These are phyloP conservation scores for Zaprionus ornatus DNA, from an alignment of 1,140 invertebrate species.

Conservation along the genomic window DNA sequence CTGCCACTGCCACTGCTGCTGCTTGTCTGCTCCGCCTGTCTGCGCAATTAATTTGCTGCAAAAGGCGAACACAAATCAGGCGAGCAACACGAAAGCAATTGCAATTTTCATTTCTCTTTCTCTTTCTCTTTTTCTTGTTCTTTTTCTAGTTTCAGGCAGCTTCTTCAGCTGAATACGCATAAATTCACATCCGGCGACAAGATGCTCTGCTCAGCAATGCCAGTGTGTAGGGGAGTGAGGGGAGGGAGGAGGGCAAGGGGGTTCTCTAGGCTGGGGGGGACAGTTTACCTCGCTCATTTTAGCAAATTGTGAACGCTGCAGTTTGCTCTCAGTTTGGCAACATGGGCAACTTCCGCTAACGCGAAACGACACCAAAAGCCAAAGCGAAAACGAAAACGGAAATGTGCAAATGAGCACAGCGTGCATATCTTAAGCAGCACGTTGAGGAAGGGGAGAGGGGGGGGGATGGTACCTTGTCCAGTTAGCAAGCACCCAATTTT, in stretches of 20 bases:
- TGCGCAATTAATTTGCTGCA: slow-evolving; percentile 73
- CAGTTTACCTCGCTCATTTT: slow-evolving; percentile 57
- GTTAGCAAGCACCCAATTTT: slow-evolving; percentile 33
- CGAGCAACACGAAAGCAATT: slow-evolving; percentile 72
- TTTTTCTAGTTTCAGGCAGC: slow-evolving; percentile 21
- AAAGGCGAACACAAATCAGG: slow-evolving; percentile 69
- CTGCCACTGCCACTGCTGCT: slow-evolving; percentile 35
- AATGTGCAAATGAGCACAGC: slow-evolving; percentile 75
- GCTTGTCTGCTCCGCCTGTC: slow-evolving; percentile 43
- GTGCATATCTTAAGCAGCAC: slow-evolving; percentile 64
- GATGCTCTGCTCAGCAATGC: slow-evolving; percentile 56
- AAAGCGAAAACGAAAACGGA: slow-evolving; percentile 55
- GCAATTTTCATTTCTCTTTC: slow-evolving; percentile 18
- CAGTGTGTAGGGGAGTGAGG: background rate
- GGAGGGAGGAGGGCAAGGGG: background rate
- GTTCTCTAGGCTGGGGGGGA: background rate
- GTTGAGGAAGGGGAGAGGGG: background rate
- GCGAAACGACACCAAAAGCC: slow-evolving; percentile 32
- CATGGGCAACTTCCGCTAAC: slow-evolving; percentile 52
- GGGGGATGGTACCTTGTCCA: slow-evolving; percentile 3
- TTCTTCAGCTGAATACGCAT: slow-evolving; percentile 70
- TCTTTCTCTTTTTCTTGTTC: slow-evolving; percentile 1
- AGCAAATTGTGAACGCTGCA: slow-evolving; percentile 68
- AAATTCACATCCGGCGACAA: slow-evolving; percentile 79
- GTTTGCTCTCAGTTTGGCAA: slow-evolving; percentile 45